Conservation (phyloP, 23 tunicate genomes). For the Styela clava region DNA sequence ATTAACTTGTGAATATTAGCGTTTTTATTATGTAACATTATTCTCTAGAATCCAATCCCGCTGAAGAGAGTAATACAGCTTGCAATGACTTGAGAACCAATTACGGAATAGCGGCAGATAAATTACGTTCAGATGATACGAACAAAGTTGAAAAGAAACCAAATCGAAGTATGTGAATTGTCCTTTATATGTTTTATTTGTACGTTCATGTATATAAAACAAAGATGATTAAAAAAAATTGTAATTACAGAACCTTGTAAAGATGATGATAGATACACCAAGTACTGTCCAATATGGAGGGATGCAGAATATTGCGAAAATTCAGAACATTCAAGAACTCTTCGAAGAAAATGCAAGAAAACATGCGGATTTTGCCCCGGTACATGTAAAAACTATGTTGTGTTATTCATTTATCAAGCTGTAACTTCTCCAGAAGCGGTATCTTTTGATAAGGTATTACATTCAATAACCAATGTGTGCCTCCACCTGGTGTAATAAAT, state of each 20-base stretch:
- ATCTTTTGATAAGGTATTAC: no score
- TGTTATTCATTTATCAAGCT: no score
- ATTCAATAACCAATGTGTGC: no score
- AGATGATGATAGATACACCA: constrained; percentile 14
- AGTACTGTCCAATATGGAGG: constrained; percentile 42
- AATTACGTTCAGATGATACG: neutral
- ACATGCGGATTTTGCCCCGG: constrained; percentile 64
- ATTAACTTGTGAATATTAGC: no score
- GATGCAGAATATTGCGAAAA: constrained; percentile 42
- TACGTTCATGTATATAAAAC: no score
- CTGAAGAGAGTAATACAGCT: constrained; percentile 1
- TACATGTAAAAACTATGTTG: constrained; percentile 4
- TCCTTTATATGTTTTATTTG: no score
- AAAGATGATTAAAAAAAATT: no score
- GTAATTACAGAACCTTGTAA: neutral
- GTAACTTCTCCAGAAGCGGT: no score
- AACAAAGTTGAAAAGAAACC: neutral
- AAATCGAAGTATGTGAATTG: neutral
- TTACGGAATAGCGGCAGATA: constrained; percentile 11
- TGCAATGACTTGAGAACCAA: neutral
- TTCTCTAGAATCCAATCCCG: constrained; percentile 2
- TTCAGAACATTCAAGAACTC: constrained; percentile 23
- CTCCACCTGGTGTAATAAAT: no score
- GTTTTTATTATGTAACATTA: no score
- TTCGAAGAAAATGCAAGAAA: constrained; percentile 50